Conservation (phyloP, 1,140 invertebrate genomes). For the Phocides pigmalion region DNA sequence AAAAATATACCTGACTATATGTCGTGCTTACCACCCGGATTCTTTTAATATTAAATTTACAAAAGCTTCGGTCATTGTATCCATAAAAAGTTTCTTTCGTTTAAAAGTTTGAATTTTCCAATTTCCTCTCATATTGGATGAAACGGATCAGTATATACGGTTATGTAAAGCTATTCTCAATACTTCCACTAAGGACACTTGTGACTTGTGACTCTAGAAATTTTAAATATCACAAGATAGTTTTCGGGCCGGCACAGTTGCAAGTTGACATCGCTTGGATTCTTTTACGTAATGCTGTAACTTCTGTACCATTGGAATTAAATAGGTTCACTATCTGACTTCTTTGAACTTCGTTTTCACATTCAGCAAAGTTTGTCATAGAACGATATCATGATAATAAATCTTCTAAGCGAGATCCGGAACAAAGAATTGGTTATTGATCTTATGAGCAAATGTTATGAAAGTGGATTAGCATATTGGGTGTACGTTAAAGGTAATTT, state of each 20-base stretch:
- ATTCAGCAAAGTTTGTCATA: conserved; percentile 14
- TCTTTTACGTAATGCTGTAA: conserved; percentile 11
- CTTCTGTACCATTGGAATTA: conserved; percentile 12
- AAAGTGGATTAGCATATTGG: too few species aligned
- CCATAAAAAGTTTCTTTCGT: not conserved
- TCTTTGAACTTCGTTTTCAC: conserved; percentile 6
- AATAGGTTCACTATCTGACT: conserved; percentile 17
- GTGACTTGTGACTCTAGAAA: conserved; percentile 2
- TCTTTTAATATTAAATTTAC: conserved; percentile 1
- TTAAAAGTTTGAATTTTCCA: conserved; percentile 4
- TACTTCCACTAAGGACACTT: conserved; percentile 1
- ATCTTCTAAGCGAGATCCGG: not conserved
- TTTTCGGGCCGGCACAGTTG: conserved; percentile 7
- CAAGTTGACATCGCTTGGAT: conserved; percentile 11
- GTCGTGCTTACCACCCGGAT: not conserved
- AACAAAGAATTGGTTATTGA: not conserved
- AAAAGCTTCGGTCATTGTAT: not conserved
- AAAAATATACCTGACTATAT: not conserved
- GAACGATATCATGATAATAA: not conserved
- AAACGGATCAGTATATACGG: not conserved
- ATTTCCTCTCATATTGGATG: conserved; percentile 8
- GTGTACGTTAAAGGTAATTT: not conserved
- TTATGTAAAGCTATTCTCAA: conserved; percentile 3
- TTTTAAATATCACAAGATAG: conserved; percentile 13
- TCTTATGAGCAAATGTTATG: not conserved